Evolutionary conservation across 2,888 invertebrate species (phyloP).

Genomic region (Xylota segnis): DNA sequence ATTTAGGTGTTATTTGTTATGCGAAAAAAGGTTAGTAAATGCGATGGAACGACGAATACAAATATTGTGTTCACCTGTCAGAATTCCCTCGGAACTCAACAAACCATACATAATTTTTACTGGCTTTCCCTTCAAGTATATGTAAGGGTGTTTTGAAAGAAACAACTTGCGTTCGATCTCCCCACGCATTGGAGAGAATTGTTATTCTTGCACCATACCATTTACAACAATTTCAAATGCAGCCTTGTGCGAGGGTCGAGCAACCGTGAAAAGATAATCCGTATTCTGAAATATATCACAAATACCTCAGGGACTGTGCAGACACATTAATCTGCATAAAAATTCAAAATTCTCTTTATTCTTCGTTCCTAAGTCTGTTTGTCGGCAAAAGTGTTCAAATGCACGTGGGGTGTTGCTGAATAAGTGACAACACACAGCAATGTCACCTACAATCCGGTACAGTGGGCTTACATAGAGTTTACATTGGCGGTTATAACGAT

Average conservation of each 20-base stretch:
- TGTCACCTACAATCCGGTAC: constrained; percentile 29
- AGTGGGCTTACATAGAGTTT: constrained; percentile 26
- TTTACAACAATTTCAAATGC: constrained; percentile 28
- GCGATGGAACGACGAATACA: constrained; percentile 24
- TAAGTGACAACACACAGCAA: constrained; percentile 37
- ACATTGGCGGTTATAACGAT: constrained; percentile 27
- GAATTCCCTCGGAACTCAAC: constrained; percentile 61
- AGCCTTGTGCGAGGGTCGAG: constrained; percentile 12
- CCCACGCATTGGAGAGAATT: background rate
- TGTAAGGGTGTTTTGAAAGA: constrained; percentile 1
- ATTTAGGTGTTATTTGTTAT: constrained; percentile 5
- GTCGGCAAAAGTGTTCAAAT: constrained; percentile 10
- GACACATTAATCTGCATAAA: constrained; percentile 65
- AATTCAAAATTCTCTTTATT: constrained; percentile 61
- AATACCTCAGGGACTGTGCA: constrained; percentile 33
- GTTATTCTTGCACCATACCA: constrained; percentile 12
- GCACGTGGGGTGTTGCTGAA: constrained; percentile 27
- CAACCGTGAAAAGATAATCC: constrained; percentile 70
- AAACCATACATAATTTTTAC: constrained; percentile 63
- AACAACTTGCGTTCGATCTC: constrained; percentile 11
- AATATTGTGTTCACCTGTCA: constrained; percentile 64
- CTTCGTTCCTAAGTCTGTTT: constrained; percentile 1
- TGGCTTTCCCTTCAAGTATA: background rate
- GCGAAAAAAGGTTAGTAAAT: background rate
- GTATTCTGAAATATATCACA: constrained; percentile 41